Conservation (phyloP, 2,888 invertebrate species). For the Drosophila quinaria region DNA sequence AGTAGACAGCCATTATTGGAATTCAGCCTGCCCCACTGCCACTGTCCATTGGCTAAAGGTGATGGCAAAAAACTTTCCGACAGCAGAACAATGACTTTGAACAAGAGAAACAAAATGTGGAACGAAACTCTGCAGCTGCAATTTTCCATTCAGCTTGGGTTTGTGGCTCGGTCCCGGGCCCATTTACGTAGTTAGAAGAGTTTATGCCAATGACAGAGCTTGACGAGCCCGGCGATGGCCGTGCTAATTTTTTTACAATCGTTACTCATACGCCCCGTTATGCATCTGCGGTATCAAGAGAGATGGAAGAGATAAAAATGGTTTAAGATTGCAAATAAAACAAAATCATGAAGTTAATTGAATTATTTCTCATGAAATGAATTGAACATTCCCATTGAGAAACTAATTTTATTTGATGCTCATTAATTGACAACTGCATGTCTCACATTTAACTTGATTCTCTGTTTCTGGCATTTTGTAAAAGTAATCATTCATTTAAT, state of each 20-base stretch:
- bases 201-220: constrained; percentile 29
- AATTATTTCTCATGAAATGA: no score
- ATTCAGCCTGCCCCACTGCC: constrained; percentile 44
- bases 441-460: neutral
- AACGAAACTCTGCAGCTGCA: constrained; percentile 46
- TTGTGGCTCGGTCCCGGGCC: constrained; percentile 16
- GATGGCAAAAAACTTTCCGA: constrained; percentile 57
- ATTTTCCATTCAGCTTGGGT: constrained; percentile 56
- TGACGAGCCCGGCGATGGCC: neutral
- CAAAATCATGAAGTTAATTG: neutral
- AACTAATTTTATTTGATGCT: neutral
- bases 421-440: neutral
- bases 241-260: constrained; percentile 20
- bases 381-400: neutral
- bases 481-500: neutral
- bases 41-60: constrained; percentile 51
- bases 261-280: constrained; percentile 52
- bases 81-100: constrained; percentile 75
- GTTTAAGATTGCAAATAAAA: neutral
- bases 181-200: constrained; percentile 39
- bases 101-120: constrained; percentile 49
- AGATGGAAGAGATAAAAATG: neutral
- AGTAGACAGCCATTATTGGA: constrained; percentile 67
- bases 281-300: neutral
- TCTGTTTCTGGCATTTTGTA: constrained; percentile 26